Percentiles rank a stretch among this genome's conserved stretches.
phyloP scores from a whole-genome alignment of 2,888 invertebrate genomes.

The Melipona bicolor region DNA sequence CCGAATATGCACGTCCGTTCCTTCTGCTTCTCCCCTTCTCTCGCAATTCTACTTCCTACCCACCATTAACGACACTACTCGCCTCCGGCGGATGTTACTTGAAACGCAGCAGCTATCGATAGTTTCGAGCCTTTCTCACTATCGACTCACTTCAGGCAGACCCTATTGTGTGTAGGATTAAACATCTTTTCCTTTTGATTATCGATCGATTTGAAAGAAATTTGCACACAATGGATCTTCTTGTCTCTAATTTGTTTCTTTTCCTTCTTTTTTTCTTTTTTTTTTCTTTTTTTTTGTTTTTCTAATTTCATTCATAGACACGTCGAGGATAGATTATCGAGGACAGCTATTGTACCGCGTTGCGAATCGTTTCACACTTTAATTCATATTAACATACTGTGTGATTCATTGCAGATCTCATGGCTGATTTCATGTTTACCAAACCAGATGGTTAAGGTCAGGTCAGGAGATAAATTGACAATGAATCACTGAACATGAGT shows the following conservation, averaged over 20 bases:
- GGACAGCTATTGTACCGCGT: background rate
- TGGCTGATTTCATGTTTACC: background rate
- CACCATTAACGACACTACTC: slow-evolving; percentile 29
- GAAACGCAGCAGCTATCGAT: slow-evolving; percentile 50
- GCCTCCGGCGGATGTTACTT: slow-evolving; percentile 52
- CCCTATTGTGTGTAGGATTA: no score
- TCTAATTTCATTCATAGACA: background rate
- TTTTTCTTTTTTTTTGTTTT: no score
- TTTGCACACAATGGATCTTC: background rate
- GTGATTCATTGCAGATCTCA: background rate
- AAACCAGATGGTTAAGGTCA: background rate
- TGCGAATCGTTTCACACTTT: background rate
- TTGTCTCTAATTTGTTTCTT: background rate
- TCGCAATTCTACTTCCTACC: slow-evolving; percentile 14
- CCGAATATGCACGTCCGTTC: slow-evolving; percentile 49
- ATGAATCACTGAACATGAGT: background rate
- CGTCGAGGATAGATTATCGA: background rate
- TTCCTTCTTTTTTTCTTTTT: background rate
- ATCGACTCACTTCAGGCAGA: background rate
- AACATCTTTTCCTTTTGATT: background rate
- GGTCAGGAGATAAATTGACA: background rate
- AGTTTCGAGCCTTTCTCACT: slow-evolving; percentile 29
- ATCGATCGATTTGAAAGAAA: background rate
- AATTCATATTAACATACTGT: background rate
- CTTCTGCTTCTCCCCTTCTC: slow-evolving; percentile 7